phyloP scores from a whole-genome alignment of 2,797 vertebrate species.

The Oryzias dopingdopingensis region DNA sequence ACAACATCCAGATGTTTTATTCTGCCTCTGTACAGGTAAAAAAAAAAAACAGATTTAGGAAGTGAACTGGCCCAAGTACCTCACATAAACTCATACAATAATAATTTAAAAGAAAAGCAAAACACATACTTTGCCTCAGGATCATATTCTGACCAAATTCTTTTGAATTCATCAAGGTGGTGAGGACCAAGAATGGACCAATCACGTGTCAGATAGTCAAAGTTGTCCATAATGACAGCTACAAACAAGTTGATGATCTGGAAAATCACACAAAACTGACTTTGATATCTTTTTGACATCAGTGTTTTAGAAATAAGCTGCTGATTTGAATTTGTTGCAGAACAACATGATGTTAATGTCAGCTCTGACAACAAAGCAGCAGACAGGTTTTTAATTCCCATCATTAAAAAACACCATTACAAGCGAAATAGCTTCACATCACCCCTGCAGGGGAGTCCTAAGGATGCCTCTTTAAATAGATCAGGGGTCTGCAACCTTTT shows the following conservation, averaged over 20 bases:
- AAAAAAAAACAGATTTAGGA: conserved; percentile 1
- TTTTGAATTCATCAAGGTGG: conserved; percentile 98
- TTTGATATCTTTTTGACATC: background rate
- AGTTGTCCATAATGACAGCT: conserved; percentile 99
- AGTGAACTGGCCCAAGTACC: background rate
- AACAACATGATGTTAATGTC: no score
- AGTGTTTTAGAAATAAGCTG: no score
- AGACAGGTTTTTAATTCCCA: no score
- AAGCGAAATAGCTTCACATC: no score
- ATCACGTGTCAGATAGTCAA: conserved; percentile 98
- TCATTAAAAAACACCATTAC: no score
- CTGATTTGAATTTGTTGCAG: no score
- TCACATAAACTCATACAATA: background rate
- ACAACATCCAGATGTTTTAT: conserved; percentile 99
- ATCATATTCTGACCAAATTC: conserved; percentile 99
- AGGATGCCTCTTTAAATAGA: no score
- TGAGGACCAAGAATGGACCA: conserved; percentile 99
- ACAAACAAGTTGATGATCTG: conserved; percentile 99
- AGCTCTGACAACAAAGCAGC: no score
- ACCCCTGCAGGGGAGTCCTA: no score
- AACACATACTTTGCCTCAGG: conserved; percentile 95
- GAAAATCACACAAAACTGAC: conserved; percentile 21
- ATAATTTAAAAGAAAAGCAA: background rate
- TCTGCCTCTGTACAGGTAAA: conserved; percentile 81
- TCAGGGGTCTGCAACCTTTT: no score